A percentile compares a stretch with the other conserved stretches of the same genome.
Conservation (phyloP, 2,113 vertebrate species). For the Forbesichthys papilliferus region DNA sequence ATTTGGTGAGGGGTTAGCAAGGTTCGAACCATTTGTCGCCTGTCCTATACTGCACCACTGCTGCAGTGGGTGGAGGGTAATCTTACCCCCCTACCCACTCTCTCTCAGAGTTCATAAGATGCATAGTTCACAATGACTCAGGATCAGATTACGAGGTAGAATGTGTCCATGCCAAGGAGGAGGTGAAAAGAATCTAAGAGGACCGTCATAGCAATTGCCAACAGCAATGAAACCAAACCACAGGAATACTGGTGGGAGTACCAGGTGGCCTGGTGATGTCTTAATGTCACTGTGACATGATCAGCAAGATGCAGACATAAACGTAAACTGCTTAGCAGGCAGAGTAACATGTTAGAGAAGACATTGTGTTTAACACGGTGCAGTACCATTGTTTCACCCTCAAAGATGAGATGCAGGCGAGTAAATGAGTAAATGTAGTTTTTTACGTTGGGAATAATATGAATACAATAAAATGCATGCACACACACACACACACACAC, state of each 20-base stretch:
- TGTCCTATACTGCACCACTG: too few relatives aligned
- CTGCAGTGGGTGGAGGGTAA: constrained; percentile 6
- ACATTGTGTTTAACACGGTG: constrained; percentile 28
- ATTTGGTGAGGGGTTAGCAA: too few relatives aligned
- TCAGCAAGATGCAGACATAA: too few relatives aligned
- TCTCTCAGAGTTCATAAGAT: neutral
- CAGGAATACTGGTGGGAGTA: constrained; percentile 23
- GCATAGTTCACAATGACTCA: constrained; percentile 31
- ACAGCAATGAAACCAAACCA: constrained; percentile 29
- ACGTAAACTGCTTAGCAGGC: constrained; percentile 23
- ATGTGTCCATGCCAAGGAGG: constrained; percentile 30
- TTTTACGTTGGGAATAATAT: constrained; percentile 4
- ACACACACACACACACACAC: neutral
- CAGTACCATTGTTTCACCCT: constrained; percentile 5
- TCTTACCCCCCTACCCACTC: neutral
- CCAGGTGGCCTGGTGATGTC: constrained; percentile 9
- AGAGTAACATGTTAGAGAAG: constrained; percentile 29
- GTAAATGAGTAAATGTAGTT: constrained; percentile 33
- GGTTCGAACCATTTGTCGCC: too few relatives aligned
- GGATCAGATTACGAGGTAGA: constrained; percentile 18
- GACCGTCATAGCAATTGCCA: constrained; percentile 5
- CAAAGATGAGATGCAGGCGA: constrained; percentile 37
- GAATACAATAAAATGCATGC: constrained; percentile 8
- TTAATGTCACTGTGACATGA: too few relatives aligned
- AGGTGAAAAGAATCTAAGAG: constrained; percentile 19